Base-by-base conservation (phyloP, 2,797 vertebrate genomes). In the Microcaecilia unicolor region DNA sequence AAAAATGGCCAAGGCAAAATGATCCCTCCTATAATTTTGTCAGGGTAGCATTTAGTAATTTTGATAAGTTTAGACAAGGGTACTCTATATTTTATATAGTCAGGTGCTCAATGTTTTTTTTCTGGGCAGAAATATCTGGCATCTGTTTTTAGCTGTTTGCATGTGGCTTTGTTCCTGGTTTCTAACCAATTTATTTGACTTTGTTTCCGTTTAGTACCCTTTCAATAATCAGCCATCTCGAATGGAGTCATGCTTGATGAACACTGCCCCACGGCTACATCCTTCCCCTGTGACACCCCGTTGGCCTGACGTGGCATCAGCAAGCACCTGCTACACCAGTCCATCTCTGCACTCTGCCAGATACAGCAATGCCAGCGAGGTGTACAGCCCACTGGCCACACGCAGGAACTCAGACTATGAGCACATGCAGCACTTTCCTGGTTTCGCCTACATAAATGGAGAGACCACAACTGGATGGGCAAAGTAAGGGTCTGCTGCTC, bases 351-450 rank as follows among this genome's bases (percentile, higher is more conserved):
- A 97, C 70, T 87, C 93, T 18, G 78, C 91, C 2, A 89, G 93
- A 70, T 98, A 94, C 0, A 78, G 88, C 53, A 76, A 87, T 37
- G 84, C 91, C 15, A 87, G 88, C 43, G 96, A 98, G 67, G 84
- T 99, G 83, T 99, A 97, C 70, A 81, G 92, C 0, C 87, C 92
- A 7, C 49, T 99, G 57, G 85, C 85, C 34, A 84, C 91, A 0
- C 90, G 93, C 56, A 87, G 93, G 61, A 98, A 93, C 86, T 94
- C 93, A 2, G 95, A 99, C 64, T 99, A 99, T 1, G 96, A 99
- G 72, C 95, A 98, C 76, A 91, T 90, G 48, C 95, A 99, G 80
- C 95, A 98, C 88, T 99, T 99, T 73, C 94, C 95, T 0, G 96
- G 95, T 61, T 98, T 99, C 49, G 94, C 96, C 59, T 99, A 99